These are phyloP conservation scores for Steinernema khuongi DNA, from an alignment of 1,140 invertebrate species.

Conservation along the genomic window DNA sequence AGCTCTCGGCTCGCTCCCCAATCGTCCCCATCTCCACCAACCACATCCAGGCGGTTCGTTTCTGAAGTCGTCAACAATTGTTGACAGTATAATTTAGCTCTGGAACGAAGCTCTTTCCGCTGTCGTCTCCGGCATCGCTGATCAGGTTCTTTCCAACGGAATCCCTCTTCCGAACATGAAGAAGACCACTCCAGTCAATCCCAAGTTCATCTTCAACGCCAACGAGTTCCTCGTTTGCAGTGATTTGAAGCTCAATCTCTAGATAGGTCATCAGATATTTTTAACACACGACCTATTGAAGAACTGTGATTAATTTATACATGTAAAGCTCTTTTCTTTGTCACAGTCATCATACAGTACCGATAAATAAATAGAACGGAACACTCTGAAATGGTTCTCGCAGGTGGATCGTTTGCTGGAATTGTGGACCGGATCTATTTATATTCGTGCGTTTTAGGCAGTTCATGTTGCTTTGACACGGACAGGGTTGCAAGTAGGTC, in stretches of 20 bases:
- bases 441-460: too few species aligned
- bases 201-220: not conserved
- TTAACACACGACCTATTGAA: too few species aligned
- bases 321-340: not conserved
- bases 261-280: too few species aligned
- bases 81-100: not conserved
- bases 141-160: not conserved
- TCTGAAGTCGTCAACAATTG: not conserved
- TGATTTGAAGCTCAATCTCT: slow-evolving; percentile 15
- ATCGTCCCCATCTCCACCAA: not conserved
- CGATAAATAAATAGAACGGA: too few species aligned
- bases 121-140: not conserved
- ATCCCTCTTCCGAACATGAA: not conserved
- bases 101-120: not conserved
- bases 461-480: too few species aligned
- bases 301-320: not conserved
- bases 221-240: slow-evolving; percentile 18
- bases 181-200: not conserved
- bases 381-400: too few species aligned
- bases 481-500: too few species aligned
- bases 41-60: not conserved
- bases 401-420: too few species aligned
- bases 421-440: too few species aligned
- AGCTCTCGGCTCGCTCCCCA: not conserved
- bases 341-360: too few species aligned